These are phyloP conservation scores for Conopomorpha cramerella DNA, from an alignment of 1,140 invertebrate species.

Conservation along the genomic window DNA sequence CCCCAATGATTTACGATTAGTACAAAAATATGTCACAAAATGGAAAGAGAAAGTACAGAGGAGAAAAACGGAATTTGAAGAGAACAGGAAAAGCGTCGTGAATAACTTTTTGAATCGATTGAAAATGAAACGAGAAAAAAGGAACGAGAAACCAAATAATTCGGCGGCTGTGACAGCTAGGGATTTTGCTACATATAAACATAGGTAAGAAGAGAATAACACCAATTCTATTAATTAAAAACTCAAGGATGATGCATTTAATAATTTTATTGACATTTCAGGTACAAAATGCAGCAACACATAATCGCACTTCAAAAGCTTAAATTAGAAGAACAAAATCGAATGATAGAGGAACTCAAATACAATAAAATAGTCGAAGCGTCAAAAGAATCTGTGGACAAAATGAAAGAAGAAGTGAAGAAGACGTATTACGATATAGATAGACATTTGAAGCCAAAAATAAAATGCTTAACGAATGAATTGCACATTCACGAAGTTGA, in stretches of 20 bases:
- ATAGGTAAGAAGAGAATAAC: constrained; percentile 18
- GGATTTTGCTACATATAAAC: constrained; percentile 39
- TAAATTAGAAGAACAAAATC: constrained; percentile 66
- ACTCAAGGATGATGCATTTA: constrained; percentile 2
- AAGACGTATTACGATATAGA: constrained; percentile 63
- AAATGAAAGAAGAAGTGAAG: constrained; percentile 61
- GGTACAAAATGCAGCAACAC: constrained; percentile 66
- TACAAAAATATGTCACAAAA: constrained; percentile 25
- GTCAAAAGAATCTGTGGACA: constrained; percentile 59
- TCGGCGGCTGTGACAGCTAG: constrained; percentile 20
- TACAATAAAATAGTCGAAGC: constrained; percentile 65
- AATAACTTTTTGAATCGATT: constrained; percentile 43
- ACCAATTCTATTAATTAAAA: constrained; percentile 1
- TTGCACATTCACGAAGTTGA: constrained; percentile 44
- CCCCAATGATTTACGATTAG: constrained; percentile 13
- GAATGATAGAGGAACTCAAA: constrained; percentile 67
- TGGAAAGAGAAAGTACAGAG: constrained; percentile 20
- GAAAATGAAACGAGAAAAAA: no score
- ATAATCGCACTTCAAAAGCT: constrained; percentile 66
- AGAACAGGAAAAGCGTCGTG: constrained; percentile 25
- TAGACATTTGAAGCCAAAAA: constrained; percentile 59
- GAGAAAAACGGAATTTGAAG: constrained; percentile 13
- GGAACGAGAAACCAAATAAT: constrained; percentile 23
- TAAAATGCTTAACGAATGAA: constrained; percentile 60
- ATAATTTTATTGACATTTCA: constrained; percentile 14